phyloP scores from a whole-genome alignment of 1,140 invertebrate genomes.

The Drosophila repletoides region DNA sequence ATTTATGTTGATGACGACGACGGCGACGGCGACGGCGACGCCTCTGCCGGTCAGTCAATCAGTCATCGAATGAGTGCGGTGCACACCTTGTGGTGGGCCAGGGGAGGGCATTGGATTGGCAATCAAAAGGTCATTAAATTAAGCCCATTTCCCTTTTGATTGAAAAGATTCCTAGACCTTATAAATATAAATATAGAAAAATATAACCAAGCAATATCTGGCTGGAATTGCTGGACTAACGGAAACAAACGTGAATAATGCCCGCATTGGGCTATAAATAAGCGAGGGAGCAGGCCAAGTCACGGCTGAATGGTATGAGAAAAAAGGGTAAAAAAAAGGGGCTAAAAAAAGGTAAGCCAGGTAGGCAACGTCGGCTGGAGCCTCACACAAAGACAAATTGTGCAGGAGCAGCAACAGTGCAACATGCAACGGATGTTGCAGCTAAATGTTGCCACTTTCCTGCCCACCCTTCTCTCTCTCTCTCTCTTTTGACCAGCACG shows the following conservation, averaged over 20 bases:
- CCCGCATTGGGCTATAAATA: slow-evolving; percentile 57
- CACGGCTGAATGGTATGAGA: slow-evolving; percentile 49
- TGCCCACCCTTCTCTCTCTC: background rate
- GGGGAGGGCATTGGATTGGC: slow-evolving; percentile 33
- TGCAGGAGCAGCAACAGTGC: background rate
- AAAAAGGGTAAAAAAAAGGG: slow-evolving; percentile 44
- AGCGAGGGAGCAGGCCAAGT: slow-evolving; percentile 24
- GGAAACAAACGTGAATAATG: slow-evolving; percentile 68
- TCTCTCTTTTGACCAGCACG: slow-evolving; percentile 26
- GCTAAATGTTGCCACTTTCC: slow-evolving; percentile 12
- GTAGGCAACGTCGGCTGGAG: slow-evolving; percentile 1
- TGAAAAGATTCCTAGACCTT: slow-evolving; percentile 31
- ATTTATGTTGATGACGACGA: slow-evolving; percentile 33
- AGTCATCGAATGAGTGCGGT: slow-evolving; percentile 40
- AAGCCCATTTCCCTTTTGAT: slow-evolving; percentile 62
- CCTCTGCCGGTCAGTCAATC: slow-evolving; percentile 43
- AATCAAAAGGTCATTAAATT: slow-evolving; percentile 63
- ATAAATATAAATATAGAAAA: slow-evolving; percentile 19
- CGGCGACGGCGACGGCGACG: slow-evolving; percentile 8
- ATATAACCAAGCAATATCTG: slow-evolving; percentile 3
- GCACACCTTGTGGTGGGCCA: slow-evolving; percentile 66
- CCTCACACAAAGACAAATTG: slow-evolving; percentile 1
- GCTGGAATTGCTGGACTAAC: slow-evolving; percentile 53
- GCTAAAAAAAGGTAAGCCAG: slow-evolving; percentile 33
- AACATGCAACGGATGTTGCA: slow-evolving; percentile 46